Evolutionary conservation across 1,140 invertebrate species (phyloP), one percentile per base, ranked within the genome.

Genomic region (Drosophila teissieri): DNA sequence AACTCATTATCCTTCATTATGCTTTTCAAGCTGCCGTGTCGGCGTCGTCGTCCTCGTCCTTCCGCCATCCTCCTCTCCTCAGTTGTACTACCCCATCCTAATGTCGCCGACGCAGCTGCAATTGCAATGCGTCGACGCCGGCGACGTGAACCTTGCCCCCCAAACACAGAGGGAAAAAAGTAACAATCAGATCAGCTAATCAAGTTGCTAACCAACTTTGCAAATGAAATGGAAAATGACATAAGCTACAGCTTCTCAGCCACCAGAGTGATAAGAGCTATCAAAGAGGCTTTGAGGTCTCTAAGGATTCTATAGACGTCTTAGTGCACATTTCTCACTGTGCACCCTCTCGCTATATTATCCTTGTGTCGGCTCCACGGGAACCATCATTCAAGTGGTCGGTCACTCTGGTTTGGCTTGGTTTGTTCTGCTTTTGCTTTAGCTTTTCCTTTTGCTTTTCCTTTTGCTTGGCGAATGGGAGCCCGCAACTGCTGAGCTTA

Each of bases 1-100:
- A 82, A 82, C 79, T 82, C 79, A 82, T 82, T 82, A 82, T 82
- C 79, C 78, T 82, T 82, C 79, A 82, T 82, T 82, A 82, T 82
- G 79, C 79, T 77, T 82, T 82, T 77, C 78, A 76, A 80, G 78
- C 55, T 76, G 78, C 73, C 58, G 78, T 80, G 78, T 58, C 45
- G 68, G 61, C 75, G 37, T 62, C 69, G 78, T 58, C 45, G 68
- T 56, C 75, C 31, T 62, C 69, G 56, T 52, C 60, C 57, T 51
- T 48, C 8, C 4, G 5, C 1, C 10, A 4, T 5, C n/a, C 37
- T 3, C 12, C 44, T 44, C n/a, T n/a, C n/a, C n/a, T n/a, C n/a
- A n/a, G n/a, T n/a, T n/a, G n/a, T n/a, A n/a, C n/a, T n/a, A n/a
- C n/a, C 14, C 8, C 36, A 14, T 46, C 10, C 15, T 22, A n/a